Evolutionary conservation across 2,113 vertebrate genomes (phyloP).

Genomic region (Scolopax mira): DNA sequence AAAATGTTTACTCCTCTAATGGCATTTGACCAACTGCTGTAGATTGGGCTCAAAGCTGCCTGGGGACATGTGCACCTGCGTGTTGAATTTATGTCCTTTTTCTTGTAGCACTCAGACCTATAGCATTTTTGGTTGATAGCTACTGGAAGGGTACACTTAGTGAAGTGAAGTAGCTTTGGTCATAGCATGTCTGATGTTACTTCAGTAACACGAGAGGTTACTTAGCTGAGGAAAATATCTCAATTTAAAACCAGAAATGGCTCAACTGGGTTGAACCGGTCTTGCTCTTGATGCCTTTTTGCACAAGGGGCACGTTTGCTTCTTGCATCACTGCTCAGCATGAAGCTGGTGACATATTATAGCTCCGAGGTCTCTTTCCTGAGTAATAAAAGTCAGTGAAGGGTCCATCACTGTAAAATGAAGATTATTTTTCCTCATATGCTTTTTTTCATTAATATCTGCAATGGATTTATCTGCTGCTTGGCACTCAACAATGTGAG

Average conservation of each 20-base stretch:
- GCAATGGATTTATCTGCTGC: neutral
- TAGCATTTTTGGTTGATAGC: neutral
- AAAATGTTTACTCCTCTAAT: neutral
- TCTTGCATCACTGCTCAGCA: neutral
- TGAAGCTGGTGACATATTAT: neutral
- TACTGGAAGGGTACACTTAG: neutral
- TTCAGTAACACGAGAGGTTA: neutral
- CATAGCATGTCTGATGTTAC: neutral
- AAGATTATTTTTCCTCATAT: neutral
- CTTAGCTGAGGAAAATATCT: neutral
- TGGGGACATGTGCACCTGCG: fast-evolving
- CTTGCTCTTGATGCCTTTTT: neutral
- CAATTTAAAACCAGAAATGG: neutral
- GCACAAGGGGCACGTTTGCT: neutral
- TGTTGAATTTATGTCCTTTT: neutral
- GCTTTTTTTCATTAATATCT: neutral
- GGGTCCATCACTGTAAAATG: neutral
- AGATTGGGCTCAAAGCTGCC: neutral
- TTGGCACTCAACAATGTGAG: neutral
- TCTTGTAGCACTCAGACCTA: neutral
- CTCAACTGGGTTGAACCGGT: neutral
- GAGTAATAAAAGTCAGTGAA: neutral
- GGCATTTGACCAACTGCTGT: neutral
- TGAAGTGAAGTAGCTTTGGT: neutral
- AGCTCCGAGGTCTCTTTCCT: neutral